These are phyloP conservation scores for Xenopus tropicalis DNA, from an alignment of 2,113 vertebrate species.

Conservation along the genomic window DNA sequence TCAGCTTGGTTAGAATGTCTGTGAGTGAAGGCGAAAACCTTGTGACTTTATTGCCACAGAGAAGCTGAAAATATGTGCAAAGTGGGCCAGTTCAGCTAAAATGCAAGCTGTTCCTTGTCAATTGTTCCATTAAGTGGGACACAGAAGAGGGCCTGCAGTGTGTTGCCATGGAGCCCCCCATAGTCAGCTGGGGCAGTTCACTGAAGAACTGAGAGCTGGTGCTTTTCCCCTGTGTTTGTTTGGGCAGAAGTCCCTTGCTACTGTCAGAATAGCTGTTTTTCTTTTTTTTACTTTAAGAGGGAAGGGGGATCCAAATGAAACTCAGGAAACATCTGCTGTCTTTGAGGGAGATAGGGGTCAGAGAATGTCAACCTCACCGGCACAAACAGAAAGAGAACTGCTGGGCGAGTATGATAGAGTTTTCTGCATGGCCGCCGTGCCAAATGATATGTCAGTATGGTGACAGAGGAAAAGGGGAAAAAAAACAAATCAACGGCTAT, in stretches of 20 bases:
- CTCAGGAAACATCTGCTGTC: constrained; percentile 11
- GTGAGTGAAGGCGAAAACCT: not conserved
- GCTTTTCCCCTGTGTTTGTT: not conserved
- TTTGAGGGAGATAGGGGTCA: constrained; percentile 1
- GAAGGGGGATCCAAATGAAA: constrained; percentile 3
- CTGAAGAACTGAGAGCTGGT: not conserved
- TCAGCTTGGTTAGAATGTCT: too few relatives aligned
- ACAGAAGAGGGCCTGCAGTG: not conserved
- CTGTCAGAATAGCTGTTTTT: not conserved
- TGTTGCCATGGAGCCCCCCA: not conserved
- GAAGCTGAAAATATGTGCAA: not conserved
- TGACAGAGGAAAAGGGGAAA: too few relatives aligned
- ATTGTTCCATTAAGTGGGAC: constrained; percentile 4
- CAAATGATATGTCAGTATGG: not conserved
- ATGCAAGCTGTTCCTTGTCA: constrained; percentile 9
- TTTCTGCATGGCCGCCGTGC: not conserved
- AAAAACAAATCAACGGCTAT: too few relatives aligned
- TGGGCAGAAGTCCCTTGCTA: constrained; percentile 1
- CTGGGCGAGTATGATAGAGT: not conserved
- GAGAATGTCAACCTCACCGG: not conserved
- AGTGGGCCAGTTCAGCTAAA: not conserved
- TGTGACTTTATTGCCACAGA: not conserved
- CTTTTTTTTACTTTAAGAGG: not conserved
- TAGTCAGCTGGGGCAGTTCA: not conserved
- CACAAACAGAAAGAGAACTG: not conserved